Conservation (phyloP, 2,797 vertebrate species). For the Phoxinus dragarum region DNA sequence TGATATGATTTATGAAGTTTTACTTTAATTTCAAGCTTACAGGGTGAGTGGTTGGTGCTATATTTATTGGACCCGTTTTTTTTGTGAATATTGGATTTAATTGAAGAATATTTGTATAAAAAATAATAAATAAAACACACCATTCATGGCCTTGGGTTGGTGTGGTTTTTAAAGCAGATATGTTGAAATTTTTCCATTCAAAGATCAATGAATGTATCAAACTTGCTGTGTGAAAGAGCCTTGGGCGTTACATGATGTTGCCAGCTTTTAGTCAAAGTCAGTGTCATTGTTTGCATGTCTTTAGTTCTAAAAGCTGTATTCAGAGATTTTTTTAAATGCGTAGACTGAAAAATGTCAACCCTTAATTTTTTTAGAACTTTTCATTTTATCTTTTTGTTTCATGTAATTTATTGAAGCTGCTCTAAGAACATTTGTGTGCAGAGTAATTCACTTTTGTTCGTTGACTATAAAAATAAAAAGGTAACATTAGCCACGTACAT, state of each 20-base stretch:
- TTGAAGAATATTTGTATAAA: neutral
- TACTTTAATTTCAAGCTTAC: neutral
- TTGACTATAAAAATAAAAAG: neutral
- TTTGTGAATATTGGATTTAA: neutral
- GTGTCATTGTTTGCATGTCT: neutral
- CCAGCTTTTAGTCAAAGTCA: constrained; percentile 27
- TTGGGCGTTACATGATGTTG: constrained; percentile 3
- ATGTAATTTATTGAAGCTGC: neutral
- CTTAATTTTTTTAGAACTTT: neutral
- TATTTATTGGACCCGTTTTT: neutral
- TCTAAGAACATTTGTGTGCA: neutral
- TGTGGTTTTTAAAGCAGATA: constrained; percentile 30
- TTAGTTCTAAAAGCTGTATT: neutral
- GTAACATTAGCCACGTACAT: neutral
- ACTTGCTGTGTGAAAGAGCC: constrained; percentile 20
- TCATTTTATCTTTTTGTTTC: neutral
- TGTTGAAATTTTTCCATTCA: constrained; percentile 2
- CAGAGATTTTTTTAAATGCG: neutral
- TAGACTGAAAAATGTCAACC: neutral
- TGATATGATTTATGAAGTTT: neutral
- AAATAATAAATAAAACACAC: neutral
- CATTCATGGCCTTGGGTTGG: neutral
- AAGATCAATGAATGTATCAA: constrained; percentile 31
- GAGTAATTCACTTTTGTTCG: neutral
- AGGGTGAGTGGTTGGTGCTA: neutral